Percentiles rank a stretch among this genome's conserved stretches.
Evolutionary conservation across 1,140 invertebrate genomes (phyloP).

Genomic region (Phocides pigmalion): DNA sequence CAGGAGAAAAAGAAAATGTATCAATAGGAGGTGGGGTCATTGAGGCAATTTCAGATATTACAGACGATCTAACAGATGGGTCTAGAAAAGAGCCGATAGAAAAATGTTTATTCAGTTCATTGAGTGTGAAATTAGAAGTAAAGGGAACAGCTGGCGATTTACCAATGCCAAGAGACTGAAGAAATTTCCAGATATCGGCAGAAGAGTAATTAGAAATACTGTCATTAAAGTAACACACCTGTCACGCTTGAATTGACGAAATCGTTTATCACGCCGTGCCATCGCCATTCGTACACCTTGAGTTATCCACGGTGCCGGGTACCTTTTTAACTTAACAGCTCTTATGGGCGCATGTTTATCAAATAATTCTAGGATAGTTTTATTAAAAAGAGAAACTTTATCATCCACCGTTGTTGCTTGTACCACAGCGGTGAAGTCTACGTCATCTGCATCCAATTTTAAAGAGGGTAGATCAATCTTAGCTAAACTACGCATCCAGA

Average conservation of each 20-base stretch:
- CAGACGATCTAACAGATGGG: no score
- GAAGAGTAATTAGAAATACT: conserved; percentile 2
- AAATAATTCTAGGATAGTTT: neutral
- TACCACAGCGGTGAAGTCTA: neutral
- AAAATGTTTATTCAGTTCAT: no score
- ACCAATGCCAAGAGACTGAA: conserved; percentile 1
- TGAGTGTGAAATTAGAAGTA: no score
- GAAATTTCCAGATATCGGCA: conserved; percentile 15
- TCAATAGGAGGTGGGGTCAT: neutral
- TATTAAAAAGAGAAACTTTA: neutral
- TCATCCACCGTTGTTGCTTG: neutral
- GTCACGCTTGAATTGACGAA: conserved; percentile 5
- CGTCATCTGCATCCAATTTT: neutral
- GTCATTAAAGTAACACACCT: conserved; percentile 3
- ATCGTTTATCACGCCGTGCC: neutral
- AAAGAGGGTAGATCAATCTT: neutral
- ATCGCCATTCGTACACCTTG: conserved; percentile 4
- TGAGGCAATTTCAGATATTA: neutral
- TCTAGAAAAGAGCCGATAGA: no score
- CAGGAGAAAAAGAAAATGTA: no score
- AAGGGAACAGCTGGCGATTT: neutral
- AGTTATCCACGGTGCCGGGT: conserved; percentile 4
- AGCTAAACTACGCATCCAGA: neutral
- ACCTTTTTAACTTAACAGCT: neutral
- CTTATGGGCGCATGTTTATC: neutral